phyloP scores from a whole-genome alignment of 2,888 invertebrate species.

The Cheilosia vulpina region DNA sequence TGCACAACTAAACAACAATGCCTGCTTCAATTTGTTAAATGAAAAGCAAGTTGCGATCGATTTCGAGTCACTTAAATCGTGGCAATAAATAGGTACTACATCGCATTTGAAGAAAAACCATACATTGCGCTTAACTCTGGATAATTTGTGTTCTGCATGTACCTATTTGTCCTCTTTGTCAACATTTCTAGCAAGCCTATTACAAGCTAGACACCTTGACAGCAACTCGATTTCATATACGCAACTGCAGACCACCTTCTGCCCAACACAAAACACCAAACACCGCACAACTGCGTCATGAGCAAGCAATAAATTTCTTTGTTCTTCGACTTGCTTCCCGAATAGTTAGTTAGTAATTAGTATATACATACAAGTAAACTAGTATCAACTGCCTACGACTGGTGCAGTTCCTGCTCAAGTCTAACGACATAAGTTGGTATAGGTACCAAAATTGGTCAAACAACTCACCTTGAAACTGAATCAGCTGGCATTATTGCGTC shows the following conservation, averaged over 20 bases:
- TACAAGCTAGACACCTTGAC: slow-evolving; percentile 29
- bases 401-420: slow-evolving; percentile 57
- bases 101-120: too few relatives aligned
- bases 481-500: slow-evolving; percentile 72
- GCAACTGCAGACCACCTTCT: background rate
- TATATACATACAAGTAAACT: slow-evolving; percentile 6
- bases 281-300: slow-evolving; percentile 4
- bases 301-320: slow-evolving; percentile 57
- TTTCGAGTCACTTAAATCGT: too few relatives aligned
- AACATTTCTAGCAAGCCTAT: slow-evolving; percentile 13
- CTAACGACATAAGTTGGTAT: slow-evolving; percentile 31
- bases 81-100: too few relatives aligned
- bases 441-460: slow-evolving; percentile 62
- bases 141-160: too few relatives aligned
- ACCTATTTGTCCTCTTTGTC: background rate
- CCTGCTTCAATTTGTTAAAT: too few relatives aligned
- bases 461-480: slow-evolving; percentile 71
- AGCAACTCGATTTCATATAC: slow-evolving; percentile 1
- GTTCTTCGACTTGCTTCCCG: slow-evolving; percentile 39
- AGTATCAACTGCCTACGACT: slow-evolving; percentile 5
- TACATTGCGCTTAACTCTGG: background rate
- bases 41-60: too few relatives aligned
- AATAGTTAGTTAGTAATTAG: too few relatives aligned
- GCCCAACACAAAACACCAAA: slow-evolving; percentile 12
- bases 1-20: too few relatives aligned